Conservation (phyloP, 2,797 vertebrate genomes). For the Myotis vivesi region DNA sequence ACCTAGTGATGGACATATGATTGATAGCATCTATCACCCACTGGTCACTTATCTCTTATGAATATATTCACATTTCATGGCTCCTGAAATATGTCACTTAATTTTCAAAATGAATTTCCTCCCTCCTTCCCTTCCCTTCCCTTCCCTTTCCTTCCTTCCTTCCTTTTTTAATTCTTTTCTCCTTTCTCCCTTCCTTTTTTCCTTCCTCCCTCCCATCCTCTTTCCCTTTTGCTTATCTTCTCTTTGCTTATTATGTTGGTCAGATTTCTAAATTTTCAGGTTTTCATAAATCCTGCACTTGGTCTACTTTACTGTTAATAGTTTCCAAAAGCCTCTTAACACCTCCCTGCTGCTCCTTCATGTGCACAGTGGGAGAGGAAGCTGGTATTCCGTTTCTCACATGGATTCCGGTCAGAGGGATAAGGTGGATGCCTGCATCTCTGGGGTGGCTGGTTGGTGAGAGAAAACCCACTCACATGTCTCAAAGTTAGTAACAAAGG, state of each 20-base stretch:
- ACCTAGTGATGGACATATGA: neutral
- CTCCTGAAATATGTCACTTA: conserved; percentile 41
- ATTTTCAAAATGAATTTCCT: conserved; percentile 17
- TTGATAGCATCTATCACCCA: neutral
- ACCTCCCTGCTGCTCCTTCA: neutral
- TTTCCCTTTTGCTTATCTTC: neutral
- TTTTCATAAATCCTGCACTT: neutral
- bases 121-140: neutral
- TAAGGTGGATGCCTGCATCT: neutral
- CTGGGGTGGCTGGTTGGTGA: neutral
- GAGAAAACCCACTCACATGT: neutral
- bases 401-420: neutral
- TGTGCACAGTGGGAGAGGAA: neutral
- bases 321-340: neutral
- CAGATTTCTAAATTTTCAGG: neutral
- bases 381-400: neutral
- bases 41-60: neutral
- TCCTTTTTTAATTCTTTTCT: no score
- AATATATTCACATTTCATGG: conserved; percentile 17
- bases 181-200: no score
- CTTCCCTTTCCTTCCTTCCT: neutral
- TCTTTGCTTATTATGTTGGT: neutral
- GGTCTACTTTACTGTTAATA: neutral
- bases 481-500: neutral
- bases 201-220: no score